A percentile compares a stretch with the other conserved stretches of the same genome.
Conservation (phyloP, 2,888 invertebrate genomes). For the Pollenia labialis region DNA sequence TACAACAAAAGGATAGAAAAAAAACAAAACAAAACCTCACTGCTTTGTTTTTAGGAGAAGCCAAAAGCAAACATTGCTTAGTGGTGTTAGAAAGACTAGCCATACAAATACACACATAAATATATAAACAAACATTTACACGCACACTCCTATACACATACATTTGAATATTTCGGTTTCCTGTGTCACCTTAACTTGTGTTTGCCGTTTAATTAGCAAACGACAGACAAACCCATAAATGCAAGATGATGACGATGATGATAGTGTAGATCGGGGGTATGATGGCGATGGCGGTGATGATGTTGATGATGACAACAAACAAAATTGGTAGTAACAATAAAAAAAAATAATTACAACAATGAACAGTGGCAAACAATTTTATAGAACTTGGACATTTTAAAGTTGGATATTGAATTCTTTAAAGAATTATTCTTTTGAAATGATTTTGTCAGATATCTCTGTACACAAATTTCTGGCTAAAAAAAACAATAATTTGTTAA, state of each 20-base stretch:
- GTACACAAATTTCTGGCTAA: too few species aligned
- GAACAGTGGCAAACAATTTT: background rate
- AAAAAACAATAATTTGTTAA: too few species aligned
- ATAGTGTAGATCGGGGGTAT: slow-evolving; percentile 19
- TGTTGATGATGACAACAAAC: slow-evolving; percentile 45
- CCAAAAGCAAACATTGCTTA: slow-evolving; percentile 63
- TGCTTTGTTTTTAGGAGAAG: slow-evolving; percentile 41
- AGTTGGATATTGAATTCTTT: too few species aligned
- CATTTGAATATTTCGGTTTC: slow-evolving; percentile 58
- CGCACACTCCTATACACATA: background rate
- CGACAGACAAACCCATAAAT: slow-evolving; percentile 69
- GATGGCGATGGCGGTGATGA: slow-evolving; percentile 25
- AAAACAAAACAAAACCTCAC: slow-evolving; percentile 42
- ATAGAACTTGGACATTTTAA: too few species aligned
- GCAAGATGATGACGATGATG: slow-evolving; percentile 53
- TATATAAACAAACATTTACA: slow-evolving; percentile 11
- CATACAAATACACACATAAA: slow-evolving; percentile 20
- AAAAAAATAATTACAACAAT: slow-evolving; percentile 8
- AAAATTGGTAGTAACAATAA: slow-evolving; percentile 35
- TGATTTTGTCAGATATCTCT: too few species aligned
- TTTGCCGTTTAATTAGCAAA: slow-evolving; percentile 73
- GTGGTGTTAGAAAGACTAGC: slow-evolving; percentile 60
- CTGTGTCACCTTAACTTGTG: slow-evolving; percentile 72
- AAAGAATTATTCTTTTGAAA: too few species aligned
- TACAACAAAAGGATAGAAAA: slow-evolving; percentile 30